A percentile compares a stretch with the other conserved stretches of the same genome.
phyloP scores from a whole-genome alignment of 64 coral and sea anemone species.

The Catalaphyllia jardinei region DNA sequence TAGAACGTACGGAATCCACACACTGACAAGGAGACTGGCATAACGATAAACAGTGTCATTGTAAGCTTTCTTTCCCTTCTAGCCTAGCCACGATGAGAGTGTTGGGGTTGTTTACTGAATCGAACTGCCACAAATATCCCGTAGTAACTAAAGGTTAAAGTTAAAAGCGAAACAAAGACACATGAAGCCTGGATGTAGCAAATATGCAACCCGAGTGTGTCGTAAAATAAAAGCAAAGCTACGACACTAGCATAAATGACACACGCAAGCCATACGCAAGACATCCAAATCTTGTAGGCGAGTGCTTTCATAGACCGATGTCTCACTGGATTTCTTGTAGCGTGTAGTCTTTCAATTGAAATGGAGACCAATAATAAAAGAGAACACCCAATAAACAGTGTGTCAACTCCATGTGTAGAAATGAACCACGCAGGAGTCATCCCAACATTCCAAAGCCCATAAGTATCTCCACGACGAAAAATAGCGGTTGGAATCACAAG shows the following conservation, averaged over 20 bases:
- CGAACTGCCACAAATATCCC: constrained; percentile 8
- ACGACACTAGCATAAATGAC: neutral
- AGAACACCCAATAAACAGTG: constrained; percentile 12
- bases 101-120: neutral
- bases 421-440: neutral
- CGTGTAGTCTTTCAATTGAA: constrained; percentile 27
- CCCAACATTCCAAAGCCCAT: neutral
- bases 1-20: constrained; percentile 18
- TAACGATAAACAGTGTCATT: constrained; percentile 21
- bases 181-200: neutral
- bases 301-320: neutral
- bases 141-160: neutral
- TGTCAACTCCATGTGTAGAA: constrained; percentile 7
- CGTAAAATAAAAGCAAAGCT: neutral
- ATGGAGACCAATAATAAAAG: constrained; percentile 18
- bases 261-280: neutral
- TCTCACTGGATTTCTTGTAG: constrained; percentile 11
- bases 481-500: neutral
- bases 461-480: constrained; percentile 10
- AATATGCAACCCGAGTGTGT: neutral
- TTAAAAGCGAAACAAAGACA: constrained; percentile 12
- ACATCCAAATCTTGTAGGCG: neutral
- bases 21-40: neutral
- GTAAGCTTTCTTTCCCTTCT: constrained; percentile 22
- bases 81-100: neutral